phyloP scores from a whole-genome alignment of 2,888 invertebrate genomes.

The Dolichopus griseipennis region DNA sequence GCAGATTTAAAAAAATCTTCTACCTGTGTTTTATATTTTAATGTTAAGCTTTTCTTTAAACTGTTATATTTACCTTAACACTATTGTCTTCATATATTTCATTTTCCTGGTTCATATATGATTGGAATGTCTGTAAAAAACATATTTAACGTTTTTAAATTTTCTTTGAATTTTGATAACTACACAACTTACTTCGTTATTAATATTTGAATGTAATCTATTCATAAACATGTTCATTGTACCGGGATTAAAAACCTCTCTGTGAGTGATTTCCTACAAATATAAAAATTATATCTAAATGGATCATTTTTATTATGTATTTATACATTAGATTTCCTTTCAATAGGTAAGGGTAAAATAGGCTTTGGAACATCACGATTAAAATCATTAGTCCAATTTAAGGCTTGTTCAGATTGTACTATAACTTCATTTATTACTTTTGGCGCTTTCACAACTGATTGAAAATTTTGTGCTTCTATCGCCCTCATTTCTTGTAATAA shows the following conservation, averaged over 20 bases:
- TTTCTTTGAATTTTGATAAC: no score
- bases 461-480: constrained; percentile 41
- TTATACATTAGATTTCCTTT: no score
- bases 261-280: not conserved
- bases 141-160: not conserved
- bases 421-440: constrained; percentile 33
- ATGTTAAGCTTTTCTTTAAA: no score
- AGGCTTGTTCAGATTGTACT: constrained; percentile 16
- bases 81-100: not conserved
- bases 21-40: not conserved
- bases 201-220: not conserved
- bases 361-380: constrained; percentile 39
- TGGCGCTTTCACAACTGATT: constrained; percentile 28
- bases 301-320: no score
- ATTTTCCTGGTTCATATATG: not conserved
- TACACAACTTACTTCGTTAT: not conserved
- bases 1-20: not conserved
- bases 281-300: not conserved
- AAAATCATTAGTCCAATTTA: constrained; percentile 58
- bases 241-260: not conserved
- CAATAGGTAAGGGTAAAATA: not conserved
- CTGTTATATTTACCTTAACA: not conserved
- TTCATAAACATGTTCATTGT: not conserved
- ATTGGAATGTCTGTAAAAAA: not conserved
- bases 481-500: constrained; percentile 79